Conservation (phyloP, 2,113 vertebrate species). For the Montifringilla adamsi region DNA sequence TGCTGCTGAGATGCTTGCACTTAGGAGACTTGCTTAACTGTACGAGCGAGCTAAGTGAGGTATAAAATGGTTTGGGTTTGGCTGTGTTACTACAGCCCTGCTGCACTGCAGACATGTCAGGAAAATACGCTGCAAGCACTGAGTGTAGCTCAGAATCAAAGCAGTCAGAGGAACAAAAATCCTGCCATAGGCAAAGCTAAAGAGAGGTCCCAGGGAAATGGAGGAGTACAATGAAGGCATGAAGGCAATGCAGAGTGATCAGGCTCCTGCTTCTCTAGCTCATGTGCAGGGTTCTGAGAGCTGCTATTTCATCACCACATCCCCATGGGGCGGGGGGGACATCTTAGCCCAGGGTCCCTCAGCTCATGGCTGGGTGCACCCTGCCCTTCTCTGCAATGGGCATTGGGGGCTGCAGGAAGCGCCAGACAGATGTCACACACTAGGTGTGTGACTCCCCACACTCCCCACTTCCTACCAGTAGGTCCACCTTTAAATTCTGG, state of each 20-base stretch:
- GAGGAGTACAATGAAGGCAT: background rate
- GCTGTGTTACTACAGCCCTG: background rate
- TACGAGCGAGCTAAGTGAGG: background rate
- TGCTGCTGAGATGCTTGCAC: background rate
- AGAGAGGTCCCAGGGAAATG: fast-evolving
- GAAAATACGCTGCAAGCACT: background rate
- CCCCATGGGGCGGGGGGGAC: fast-evolving
- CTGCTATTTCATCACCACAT: background rate
- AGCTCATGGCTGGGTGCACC: background rate
- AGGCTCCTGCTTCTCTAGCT: background rate
- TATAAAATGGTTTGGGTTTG: background rate
- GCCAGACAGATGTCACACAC: background rate
- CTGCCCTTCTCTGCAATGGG: background rate
- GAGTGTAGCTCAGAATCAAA: background rate
- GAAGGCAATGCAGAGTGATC: background rate
- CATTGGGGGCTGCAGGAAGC: background rate
- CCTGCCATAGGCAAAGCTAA: background rate
- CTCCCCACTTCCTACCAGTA: background rate
- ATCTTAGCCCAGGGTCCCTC: fast-evolving
- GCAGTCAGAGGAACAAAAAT: background rate
- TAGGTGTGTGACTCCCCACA: background rate
- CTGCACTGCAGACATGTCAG: background rate
- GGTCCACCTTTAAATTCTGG: background rate
- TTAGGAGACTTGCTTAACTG: background rate
- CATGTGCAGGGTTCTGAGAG: background rate